Base-by-base conservation (phyloP, 2,113 vertebrate species). In the Tapirus terrestris region DNA sequence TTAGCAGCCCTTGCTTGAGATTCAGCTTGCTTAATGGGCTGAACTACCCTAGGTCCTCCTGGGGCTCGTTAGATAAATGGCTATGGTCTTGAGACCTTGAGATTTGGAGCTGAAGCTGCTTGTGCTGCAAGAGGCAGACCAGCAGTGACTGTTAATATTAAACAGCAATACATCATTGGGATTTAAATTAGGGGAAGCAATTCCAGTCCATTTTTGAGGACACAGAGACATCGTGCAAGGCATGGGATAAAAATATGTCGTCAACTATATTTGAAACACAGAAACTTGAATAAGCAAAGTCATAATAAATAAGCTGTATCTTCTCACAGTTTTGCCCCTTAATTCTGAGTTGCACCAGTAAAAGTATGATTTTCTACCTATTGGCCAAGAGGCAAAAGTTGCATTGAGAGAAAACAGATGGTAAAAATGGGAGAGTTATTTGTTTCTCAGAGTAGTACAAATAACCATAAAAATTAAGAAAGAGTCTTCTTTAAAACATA, bases 1-100 rank as follows among this genome's bases (percentile, higher is more conserved):
- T 73, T 75, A 84, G 60, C 84, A 80, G 70, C 65, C n/a, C 70
- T 95, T 92, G 56, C 94, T 92, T 84, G 80, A 97, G 65, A 95
- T 23, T 86, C 51, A 48, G 61, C 87, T 96, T 96, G 80, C 36
- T 89, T 97, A 97, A 95, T 92, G 87, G 88, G 39, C 93, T 87
- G 94, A 95, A 25, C 73, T 81, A 48, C 39, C 48, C 58, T 60
- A 29, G 39, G 51, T 88, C 51, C 90, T 95, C 94, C 56, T 67
- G 83, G 85, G 92, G 89, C 75, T 86, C 91, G 61, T 93, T 73
- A 96, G 63, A 65, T n/a, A 93, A 97, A 95, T 89, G 77, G 79
- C 60, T 75, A 20, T 3, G 4, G 65, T 91, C 68, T 98, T 89
- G 65, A 96, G 93, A 89, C 94, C 82, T 93, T 94, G 83, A 93